Evolutionary conservation across 2,888 invertebrate genomes (phyloP), one percentile per base, ranked within the genome.

Genomic region (Drosophila testacea): DNA sequence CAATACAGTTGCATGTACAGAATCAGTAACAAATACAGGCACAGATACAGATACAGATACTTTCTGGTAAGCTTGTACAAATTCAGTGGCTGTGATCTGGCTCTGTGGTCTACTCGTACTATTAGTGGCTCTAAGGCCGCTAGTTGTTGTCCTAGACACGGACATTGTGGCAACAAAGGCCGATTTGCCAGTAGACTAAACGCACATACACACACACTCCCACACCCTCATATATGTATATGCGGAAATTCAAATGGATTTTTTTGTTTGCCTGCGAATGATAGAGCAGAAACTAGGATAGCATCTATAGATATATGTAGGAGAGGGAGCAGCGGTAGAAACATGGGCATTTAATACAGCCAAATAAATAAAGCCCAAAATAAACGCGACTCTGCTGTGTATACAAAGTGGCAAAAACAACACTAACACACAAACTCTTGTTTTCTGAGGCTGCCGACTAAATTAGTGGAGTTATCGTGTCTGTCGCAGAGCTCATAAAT

Each of bases 401-500:
- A 57, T 73, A 77, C 78, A 75, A 65, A 72, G 67, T 74, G 81
- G 75, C 61, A 78, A 61, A 65, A 56, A 67, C 60, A 78, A 68
- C 46, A 36, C 56, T 44, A 57, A 60, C 47, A 51, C 22, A 39
- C 16, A 32, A 6, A 28, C 41, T 54, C 38, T 51, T n/a, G 56
- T n/a, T 30, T 39, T 28, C 34, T 22, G 32, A 5, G 9, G 5
- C 46, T 50, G 55, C 69, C 63, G 61, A 67, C 66, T 81, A 84
- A 84, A 84, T 88, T 87, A 87, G 83, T 84, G 77, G 72, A 84
- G 85, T 81, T 83, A 69, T 75, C 75, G 73, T 75, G 79, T 65
- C 79, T 75, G 65, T 22, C 32, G 65, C 76, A 66, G 70, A 60
- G 65, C 69, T 62, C 68, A 88, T 88, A 83, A 83, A 83, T 88